Conservation (phyloP, 2,888 invertebrate genomes). For the Dryobota labecula region DNA sequence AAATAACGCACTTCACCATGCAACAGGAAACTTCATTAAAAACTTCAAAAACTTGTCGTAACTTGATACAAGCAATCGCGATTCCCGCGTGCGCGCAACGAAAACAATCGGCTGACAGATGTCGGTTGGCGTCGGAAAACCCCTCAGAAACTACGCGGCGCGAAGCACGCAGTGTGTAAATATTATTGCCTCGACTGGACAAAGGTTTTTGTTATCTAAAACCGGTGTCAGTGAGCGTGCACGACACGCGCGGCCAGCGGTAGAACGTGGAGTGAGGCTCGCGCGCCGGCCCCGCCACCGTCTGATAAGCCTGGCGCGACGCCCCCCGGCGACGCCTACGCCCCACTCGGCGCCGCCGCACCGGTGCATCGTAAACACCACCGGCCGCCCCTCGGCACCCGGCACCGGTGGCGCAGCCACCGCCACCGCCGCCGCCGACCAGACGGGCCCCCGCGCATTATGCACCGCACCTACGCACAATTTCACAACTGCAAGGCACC, state of each 20-base stretch:
- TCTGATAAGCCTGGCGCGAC: constrained; percentile 90
- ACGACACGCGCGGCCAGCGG: constrained; percentile 87
- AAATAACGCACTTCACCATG: constrained; percentile 80
- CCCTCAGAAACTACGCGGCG: constrained; percentile 87
- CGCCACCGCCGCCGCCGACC: constrained; percentile 73
- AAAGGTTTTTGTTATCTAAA: constrained; percentile 90
- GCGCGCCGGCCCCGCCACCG: constrained; percentile 89
- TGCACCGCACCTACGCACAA: constrained; percentile 86
- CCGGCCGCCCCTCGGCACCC: constrained; percentile 84
- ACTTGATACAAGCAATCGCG: constrained; percentile 83
- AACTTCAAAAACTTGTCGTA: constrained; percentile 84
- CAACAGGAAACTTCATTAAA: constrained; percentile 74
- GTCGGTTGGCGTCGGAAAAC: constrained; percentile 87
- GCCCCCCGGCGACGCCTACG: constrained; percentile 90
- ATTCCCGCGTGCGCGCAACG: constrained; percentile 86
- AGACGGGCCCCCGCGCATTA: constrained; percentile 85
- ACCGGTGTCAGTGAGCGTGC: constrained; percentile 85
- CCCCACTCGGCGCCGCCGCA: constrained; percentile 86
- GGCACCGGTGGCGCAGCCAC: constrained; percentile 71
- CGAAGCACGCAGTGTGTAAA: constrained; percentile 85
- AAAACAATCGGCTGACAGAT: constrained; percentile 87
- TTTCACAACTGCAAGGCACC: constrained; percentile 84
- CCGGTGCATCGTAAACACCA: constrained; percentile 86
- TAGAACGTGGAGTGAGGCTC: constrained; percentile 88
- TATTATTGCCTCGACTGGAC: constrained; percentile 89